Evolutionary conservation across 2,888 invertebrate species (phyloP), one percentile per base, ranked within the genome.

Genomic region (Antitype chi): DNA sequence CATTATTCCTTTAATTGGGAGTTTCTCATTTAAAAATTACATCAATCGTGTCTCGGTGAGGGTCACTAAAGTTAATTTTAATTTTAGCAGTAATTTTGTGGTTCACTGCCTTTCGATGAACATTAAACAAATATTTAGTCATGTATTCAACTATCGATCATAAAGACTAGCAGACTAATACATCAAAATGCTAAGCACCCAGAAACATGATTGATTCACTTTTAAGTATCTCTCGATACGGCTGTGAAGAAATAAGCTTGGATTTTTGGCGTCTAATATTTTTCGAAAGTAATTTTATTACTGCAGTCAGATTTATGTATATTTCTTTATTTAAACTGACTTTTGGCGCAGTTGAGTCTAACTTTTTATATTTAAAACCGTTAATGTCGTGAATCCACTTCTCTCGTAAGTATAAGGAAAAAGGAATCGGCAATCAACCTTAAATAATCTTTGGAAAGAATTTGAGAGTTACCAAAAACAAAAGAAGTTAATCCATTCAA

Each of bases 1-100:
- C 63, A 64, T 76, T 76, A 76, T 67, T 68, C 23, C 28, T 60
- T 62, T 69, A 81, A 85, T 82, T 85, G 62, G 28, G 55, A 47
- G 68, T 76, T 73, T 76, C 63, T 68, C 60, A 74, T 73, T 75
- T 73, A 15, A 53, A 68, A 75, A 73, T 75, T 52, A 77, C 60
- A 69, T 68, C 49, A 78, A 47, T 76, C 47, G 70, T 11, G 32
- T 72, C 63, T 71, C 25, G 13, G 52, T 25, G 28, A 47, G 28
- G 23, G 55, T 67, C 32, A 20, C 25, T 32, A 49, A 52, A 25
- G 23, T 70, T 62, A 4, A 68, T 59, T 64, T 70, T 72, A 60
- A 64, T 67, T 70, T 3, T 32, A 64, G 3, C 9, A 43, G 28
- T 59, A 25, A 60, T 47, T 49, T 17, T 28, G 3, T 15, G 25